Evolutionary conservation across 2,888 invertebrate species (phyloP), one percentile per base, ranked within the genome.

Genomic region (Carpatolechia fugitivella): DNA sequence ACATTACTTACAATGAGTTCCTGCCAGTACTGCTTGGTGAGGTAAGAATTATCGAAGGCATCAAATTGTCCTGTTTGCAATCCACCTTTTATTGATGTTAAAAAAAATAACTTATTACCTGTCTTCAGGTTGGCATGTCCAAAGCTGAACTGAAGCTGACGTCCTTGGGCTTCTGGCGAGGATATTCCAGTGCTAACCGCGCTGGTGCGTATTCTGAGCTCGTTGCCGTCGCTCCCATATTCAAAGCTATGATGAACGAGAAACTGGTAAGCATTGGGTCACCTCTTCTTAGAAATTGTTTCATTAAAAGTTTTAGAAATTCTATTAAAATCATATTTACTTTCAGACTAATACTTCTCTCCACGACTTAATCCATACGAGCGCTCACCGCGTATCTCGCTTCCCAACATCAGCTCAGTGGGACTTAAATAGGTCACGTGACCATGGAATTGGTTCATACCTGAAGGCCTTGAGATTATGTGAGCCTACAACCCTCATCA

Each of bases 1-100:
- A 96, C 68, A 94, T 97, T 55, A 96, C 97, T 0, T 94, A 93
- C 76, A 95, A 94, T 68, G 97, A 97, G 76, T 97, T 95, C 80
- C 82, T 96, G 56, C 96, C 96, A 0, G 93, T 94, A 53, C 90
- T 96, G 10, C 79, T 97, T 46, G 96, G 95, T 56, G 92, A 95
- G 90, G 94, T 94, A 78, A 88, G 82, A 8, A 24, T 6, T 5
- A 14, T 16, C 14, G 16, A 18, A 20, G 8, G n/a, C n/a, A n/a
- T n/a, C n/a, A n/a, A n/a, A n/a, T n/a, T n/a, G n/a, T n/a, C n/a
- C n/a, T n/a, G n/a, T n/a, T n/a, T n/a, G n/a, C n/a, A n/a, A n/a
- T n/a, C n/a, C n/a, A n/a, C n/a, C n/a, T n/a, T n/a, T n/a, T n/a
- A n/a, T n/a, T n/a, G n/a, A n/a, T n/a, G n/a, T n/a, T n/a, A n/a